These are phyloP conservation scores for Falcunculus frontatus DNA, from an alignment of 2,113 vertebrate genomes.

Conservation along the genomic window DNA sequence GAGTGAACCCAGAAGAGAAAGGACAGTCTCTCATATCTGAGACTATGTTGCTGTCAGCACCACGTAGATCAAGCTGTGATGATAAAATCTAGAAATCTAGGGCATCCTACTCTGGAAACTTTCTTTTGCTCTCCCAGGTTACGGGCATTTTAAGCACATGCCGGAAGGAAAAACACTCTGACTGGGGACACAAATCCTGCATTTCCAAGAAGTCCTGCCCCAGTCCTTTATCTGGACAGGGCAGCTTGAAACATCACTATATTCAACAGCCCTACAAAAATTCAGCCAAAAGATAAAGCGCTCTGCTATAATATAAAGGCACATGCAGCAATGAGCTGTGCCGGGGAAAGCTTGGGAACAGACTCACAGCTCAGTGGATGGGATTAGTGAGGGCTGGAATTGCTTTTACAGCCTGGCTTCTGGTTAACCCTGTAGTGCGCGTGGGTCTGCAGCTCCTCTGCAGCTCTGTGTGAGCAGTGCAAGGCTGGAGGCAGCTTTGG, in stretches of 20 bases:
- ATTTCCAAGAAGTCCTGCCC: background rate
- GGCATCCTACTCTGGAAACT: background rate
- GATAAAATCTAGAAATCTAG: background rate
- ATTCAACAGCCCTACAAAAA: background rate
- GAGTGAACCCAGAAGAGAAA: background rate
- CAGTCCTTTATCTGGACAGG: background rate
- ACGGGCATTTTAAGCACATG: background rate
- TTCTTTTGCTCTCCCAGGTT: background rate
- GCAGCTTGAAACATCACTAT: background rate
- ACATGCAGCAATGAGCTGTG: background rate
- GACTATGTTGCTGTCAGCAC: background rate
- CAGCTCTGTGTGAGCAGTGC: background rate
- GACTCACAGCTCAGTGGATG: background rate
- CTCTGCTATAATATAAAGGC: background rate
- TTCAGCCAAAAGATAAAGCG: background rate
- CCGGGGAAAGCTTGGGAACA: background rate
- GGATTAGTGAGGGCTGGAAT: slow-evolving; percentile 25
- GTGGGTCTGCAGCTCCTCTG: background rate
- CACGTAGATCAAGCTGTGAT: background rate
- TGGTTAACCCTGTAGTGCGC: background rate
- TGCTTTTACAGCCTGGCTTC: background rate
- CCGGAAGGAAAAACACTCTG: background rate
- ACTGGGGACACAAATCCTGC: background rate
- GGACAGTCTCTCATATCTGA: background rate
- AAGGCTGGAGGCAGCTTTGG: background rate